Evolutionary conservation across 2,113 vertebrate species (phyloP).

Genomic region (Aphelocoma coerulescens): DNA sequence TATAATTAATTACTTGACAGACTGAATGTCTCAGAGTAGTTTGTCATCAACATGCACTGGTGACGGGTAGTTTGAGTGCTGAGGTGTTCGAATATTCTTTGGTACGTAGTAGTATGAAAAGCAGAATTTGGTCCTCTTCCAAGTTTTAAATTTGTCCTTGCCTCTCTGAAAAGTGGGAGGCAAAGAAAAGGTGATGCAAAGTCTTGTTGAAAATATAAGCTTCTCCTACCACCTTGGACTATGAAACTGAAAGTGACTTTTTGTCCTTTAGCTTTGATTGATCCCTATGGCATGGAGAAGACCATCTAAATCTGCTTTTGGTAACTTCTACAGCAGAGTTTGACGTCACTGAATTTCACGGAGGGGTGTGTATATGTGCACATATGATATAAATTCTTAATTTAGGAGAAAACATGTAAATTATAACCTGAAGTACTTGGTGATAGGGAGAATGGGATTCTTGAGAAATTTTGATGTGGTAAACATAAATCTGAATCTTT

Average conservation of each 20-base stretch:
- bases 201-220: neutral
- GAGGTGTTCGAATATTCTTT: neutral
- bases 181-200: neutral
- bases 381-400: neutral
- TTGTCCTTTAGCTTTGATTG: rapidly evolving
- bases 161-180: neutral
- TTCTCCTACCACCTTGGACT: neutral
- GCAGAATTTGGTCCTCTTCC: neutral
- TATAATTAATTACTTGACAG: conserved; percentile 50
- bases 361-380: neutral
- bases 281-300: neutral
- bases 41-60: neutral
- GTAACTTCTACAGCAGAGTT: neutral
- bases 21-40: neutral
- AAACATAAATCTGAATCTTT: neutral
- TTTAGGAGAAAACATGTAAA: neutral
- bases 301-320: neutral
- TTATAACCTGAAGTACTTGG: neutral
- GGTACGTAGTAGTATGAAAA: neutral
- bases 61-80: neutral
- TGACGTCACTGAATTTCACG: rapidly evolving
- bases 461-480: neutral
- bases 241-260: neutral
- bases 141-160: conserved; percentile 21
- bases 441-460: neutral